A percentile compares a stretch with the other conserved stretches of the same genome.
These are phyloP conservation scores for Diuraphis noxia DNA, from an alignment of 1,140 invertebrate species.

Conservation along the genomic window DNA sequence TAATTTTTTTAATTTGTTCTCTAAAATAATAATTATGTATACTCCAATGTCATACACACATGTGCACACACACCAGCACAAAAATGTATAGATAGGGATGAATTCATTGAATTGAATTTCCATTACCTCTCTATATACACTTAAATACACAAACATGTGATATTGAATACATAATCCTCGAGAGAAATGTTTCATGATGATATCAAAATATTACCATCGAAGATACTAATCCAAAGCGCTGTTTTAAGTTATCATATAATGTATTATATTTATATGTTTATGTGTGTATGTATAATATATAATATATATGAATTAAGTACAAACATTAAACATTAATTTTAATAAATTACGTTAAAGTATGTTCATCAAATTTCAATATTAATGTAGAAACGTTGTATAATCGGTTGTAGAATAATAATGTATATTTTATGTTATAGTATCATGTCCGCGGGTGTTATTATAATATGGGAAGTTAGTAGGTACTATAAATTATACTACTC, in stretches of 20 bases:
- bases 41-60: background rate
- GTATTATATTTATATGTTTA: background rate
- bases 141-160: background rate
- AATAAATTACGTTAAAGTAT: background rate
- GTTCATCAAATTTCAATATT: background rate
- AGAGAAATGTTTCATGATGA: background rate
- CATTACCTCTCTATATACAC: background rate
- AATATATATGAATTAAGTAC: background rate
- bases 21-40: background rate
- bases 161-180: background rate
- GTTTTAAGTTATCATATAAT: background rate
- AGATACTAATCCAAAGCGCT: background rate
- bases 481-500: too few species aligned
- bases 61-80: too few species aligned
- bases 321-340: background rate
- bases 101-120: background rate
- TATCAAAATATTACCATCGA: conserved; percentile 8
- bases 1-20: background rate
- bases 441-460: background rate
- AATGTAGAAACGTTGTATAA: background rate
- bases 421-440: background rate
- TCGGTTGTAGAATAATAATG: background rate
- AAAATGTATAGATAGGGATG: background rate
- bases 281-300: background rate
- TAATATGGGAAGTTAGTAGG: background rate